Evolutionary conservation across 2,797 vertebrate genomes (phyloP).

Genomic region (Notoglanidium macrostoma): DNA sequence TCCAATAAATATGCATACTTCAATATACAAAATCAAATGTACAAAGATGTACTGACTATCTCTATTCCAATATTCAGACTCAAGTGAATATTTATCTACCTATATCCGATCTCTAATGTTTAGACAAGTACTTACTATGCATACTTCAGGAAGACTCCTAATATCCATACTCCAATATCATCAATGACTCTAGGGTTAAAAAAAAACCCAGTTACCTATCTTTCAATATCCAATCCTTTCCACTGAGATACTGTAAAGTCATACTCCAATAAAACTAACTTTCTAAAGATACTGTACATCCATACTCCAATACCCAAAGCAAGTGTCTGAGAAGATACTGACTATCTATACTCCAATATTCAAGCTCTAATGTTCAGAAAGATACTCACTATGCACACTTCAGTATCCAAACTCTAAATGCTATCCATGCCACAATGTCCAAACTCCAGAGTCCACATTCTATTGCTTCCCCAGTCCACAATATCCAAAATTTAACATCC

Average conservation of each 20-base stretch:
- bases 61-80: background rate
- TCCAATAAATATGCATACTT: background rate
- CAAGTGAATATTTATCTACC: background rate
- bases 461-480: background rate
- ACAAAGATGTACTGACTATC: background rate
- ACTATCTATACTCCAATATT: background rate
- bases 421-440: conserved; percentile 2
- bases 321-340: background rate
- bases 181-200: background rate
- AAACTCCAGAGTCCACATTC: conserved; percentile 4
- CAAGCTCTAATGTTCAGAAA: background rate
- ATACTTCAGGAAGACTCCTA: background rate
- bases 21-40: background rate
- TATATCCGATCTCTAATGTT: background rate
- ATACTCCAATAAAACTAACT: background rate
- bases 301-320: background rate
- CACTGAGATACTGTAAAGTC: no score
- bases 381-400: conserved; percentile 5
- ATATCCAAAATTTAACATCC: background rate
- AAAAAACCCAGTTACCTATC: no score
- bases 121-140: background rate
- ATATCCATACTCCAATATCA: background rate
- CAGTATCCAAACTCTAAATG: background rate
- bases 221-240: no score
- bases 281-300: background rate